Evolutionary conservation across 2,113 vertebrate species (phyloP), one percentile per base, ranked within the genome.

Genomic region (Syngnathus scovelli): DNA sequence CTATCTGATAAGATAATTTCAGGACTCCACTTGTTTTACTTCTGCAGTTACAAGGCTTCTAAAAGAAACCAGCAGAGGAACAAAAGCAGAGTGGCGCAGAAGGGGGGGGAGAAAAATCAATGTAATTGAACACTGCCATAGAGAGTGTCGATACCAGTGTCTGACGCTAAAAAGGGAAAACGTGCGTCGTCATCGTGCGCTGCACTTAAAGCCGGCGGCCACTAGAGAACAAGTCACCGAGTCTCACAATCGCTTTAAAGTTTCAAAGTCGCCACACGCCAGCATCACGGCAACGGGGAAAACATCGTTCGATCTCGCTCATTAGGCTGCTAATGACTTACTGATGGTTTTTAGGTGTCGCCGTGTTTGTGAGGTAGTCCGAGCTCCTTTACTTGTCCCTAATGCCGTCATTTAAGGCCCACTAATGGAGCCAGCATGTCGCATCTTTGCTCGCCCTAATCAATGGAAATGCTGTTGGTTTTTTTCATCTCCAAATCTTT

Each of bases 271-370:
- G 59, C 19, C 4, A 61, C 61, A 52, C 68, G 33, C 16, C 21
- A 84, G 86, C 85, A 85, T 89, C 86, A 82, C 86, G 84, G 83
- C 75, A 78, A 87, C 78, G 51, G 59, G 63, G 77, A 64, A 71
- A 74, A 82, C 78, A 77, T 78, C 69, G 71, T 83, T 78, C 79
- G 72, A 79, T 74, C 73, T 74, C 62, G 77, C 74, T 81, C 78
- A 76, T 85, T 78, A 83, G 64, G 61, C 67, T 51, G 21, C 51
- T 78, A 71, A 83, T 78, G 78, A 86, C 86, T 83, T 79, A 70
- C 68, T 68, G 67, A 78, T 78, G 48, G 79, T 80, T 78, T 70
- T 72, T 70, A 73, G 76, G 71, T 78, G 76, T 69, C 63, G n/a
- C 72, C 78, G 60, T 83, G 79, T 82, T 85, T 81, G 79, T 71